These are phyloP conservation scores for Hemicentrotus pulcherrimus DNA, from an alignment of 35 echinoderm and acorn worm genomes.

Conservation along the genomic window DNA sequence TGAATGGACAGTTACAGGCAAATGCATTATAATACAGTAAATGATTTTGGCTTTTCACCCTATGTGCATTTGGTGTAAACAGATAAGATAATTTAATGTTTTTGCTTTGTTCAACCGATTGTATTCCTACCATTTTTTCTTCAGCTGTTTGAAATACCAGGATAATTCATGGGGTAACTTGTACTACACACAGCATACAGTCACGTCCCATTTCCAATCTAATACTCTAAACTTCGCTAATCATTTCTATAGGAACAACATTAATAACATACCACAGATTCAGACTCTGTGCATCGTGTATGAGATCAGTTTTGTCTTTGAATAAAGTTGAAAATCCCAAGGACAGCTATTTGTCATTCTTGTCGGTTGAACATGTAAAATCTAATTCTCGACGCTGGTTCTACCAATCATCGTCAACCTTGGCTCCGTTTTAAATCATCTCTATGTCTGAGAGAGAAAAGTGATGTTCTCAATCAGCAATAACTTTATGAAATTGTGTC, in stretches of 20 bases:
- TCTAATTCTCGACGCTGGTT: background rate
- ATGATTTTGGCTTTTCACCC: no score
- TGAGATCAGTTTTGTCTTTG: constrained; percentile 11
- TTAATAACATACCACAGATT: background rate
- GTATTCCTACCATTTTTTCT: no score
- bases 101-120: no score
- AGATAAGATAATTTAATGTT: no score
- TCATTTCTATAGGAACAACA: background rate
- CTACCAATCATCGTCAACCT: background rate
- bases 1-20: no score
- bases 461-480: constrained; percentile 26
- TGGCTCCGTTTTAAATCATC: constrained; percentile 1
- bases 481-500: constrained; percentile 39
- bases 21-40: no score
- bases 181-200: background rate
- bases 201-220: background rate
- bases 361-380: constrained; percentile 11
- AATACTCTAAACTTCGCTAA: background rate
- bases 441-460: constrained; percentile 1
- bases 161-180: background rate
- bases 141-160: background rate
- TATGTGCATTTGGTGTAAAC: no score
- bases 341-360: background rate
- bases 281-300: background rate
- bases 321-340: constrained; percentile 1